Base-by-base conservation (phyloP, 2,888 invertebrate species). In the Oegoconia quadripuncta region DNA sequence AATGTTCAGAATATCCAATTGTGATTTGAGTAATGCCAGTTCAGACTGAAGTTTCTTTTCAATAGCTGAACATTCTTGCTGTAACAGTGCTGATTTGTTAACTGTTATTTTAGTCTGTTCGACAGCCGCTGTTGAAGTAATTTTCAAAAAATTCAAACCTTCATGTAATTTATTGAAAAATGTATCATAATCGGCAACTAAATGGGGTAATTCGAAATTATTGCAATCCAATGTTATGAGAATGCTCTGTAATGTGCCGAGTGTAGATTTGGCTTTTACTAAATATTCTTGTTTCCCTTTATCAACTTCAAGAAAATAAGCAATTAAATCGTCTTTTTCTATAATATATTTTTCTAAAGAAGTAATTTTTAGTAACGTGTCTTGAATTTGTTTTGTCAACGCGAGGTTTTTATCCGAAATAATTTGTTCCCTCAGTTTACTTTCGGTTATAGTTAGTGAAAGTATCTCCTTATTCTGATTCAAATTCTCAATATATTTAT, bases 111-210 rank as follows among this genome's bases (percentile, higher is more conserved):
- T 52, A 49, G 64, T 75, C 52, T 74, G 51, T 29, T 50, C 41
- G 2, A 71, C 34, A 20, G 63, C 47, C 35, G 49, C 23, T 34
- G 16, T 46, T 3, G 66, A 57, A 33, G 58, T 51, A 9, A 28
- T 42, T 48, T 77, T 67, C 46, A 80, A 59, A n/a, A 29, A 41
- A 43, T 48, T 49, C 27, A 81, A 52, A 30, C 52, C 64, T 22
- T 59, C 54, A 46, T 51, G 52, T 31, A 80, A 43, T 4, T 45
- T 39, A 12, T 52, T 60, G 32, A 73, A 66, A 25, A 66, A 48
- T 23, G 51, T 50, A 12, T 59, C 57, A 46, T 69, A 59, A 50
- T 63, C 63, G 11, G 69, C 66, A 22, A 67, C 52, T 17, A 62
- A 39, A 31, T 63, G 52, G 13, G 71, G 71, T 18, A 71, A 49